Base-by-base conservation (phyloP, 2,797 vertebrate species). In the Phalanger gymnotis region DNA sequence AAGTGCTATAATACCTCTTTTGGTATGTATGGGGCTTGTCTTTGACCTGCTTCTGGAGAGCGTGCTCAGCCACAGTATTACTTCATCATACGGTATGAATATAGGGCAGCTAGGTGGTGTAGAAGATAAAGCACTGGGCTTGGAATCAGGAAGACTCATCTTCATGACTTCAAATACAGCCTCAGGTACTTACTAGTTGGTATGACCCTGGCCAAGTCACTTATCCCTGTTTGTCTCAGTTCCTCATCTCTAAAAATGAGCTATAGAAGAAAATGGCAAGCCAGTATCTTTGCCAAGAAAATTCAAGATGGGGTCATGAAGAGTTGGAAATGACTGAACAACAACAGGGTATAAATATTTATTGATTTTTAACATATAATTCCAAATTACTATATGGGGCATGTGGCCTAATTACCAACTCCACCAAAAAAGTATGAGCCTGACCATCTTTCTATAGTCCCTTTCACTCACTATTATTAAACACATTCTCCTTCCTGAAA, bases 401-500 rank as follows among this genome's bases (percentile, higher is more conserved):
- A 73, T 73, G 40, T 73, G n/a, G 5, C 66, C 66, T 73, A 73
- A 73, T 73, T 40, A 73, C 19, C 19, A 40, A 40, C 6, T 73
- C 19, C 19, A 73, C n/a, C n/a, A 73, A 22, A 16, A 22, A 40
- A 19, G n/a, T 19, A 40, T 73, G n/a, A 81, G 11, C 25, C 6
- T 81, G 19, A 81, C 19, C 19, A 47, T 81, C n/a, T 81, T 81
- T n/a, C 66, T 81, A 81, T 40, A 40, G 19, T 2, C n/a, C n/a
- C 66, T 81, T 40, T 81, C 31, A 66, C 58, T 61, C n/a, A n/a
- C 34, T n/a, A n/a, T n/a, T n/a, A 55, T 53, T 51, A 53, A 92
- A 92, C 30, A 52, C n/a, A 90, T 91, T 93, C 22, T 53, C 94
- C 93, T 90, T 90, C 2, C 19, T 81, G 53, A 93, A 96, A 25